Percentiles rank a stretch among this genome's conserved stretches.
Evolutionary conservation across 2,888 invertebrate genomes (phyloP).

Genomic region (Arctia plantaginis): DNA sequence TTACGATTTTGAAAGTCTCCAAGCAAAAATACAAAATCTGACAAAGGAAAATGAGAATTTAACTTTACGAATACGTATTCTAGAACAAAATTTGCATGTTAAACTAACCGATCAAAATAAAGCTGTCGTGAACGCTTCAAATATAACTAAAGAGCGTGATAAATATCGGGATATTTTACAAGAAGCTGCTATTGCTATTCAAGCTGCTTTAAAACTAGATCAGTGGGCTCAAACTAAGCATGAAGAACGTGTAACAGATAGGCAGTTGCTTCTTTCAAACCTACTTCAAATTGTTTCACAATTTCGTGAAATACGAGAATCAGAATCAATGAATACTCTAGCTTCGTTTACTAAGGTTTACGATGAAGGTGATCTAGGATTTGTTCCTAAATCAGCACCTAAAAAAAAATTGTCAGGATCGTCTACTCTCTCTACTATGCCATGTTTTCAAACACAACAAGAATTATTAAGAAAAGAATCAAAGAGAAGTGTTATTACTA

Average conservation of each 20-base stretch:
- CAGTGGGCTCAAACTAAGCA: conserved; percentile 72
- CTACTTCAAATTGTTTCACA: conserved; percentile 84
- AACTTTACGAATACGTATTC: conserved; percentile 76
- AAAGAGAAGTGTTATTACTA: conserved; percentile 41
- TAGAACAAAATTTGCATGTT: conserved; percentile 87
- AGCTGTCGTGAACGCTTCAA: conserved; percentile 75
- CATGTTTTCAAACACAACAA: conserved; percentile 23
- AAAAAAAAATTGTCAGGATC: conserved; percentile 64
- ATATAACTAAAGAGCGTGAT: conserved; percentile 83
- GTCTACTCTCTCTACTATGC: neutral
- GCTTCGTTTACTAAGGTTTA: conserved; percentile 86
- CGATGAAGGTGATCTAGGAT: conserved; percentile 89
- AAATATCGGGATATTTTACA: conserved; percentile 86
- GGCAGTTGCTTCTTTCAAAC: conserved; percentile 83
- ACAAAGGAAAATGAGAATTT: conserved; percentile 81
- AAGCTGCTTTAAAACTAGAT: conserved; percentile 85
- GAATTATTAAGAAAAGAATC: conserved; percentile 54
- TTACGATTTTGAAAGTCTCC: conserved; percentile 72
- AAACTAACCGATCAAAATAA: conserved; percentile 81
- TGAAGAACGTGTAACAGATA: conserved; percentile 76
- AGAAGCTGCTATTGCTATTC: conserved; percentile 87
- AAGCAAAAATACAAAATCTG: conserved; percentile 74
- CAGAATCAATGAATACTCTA: conserved; percentile 76
- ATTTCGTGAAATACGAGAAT: conserved; percentile 72
- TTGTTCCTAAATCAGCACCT: conserved; percentile 83